Percentiles rank a stretch among this genome's conserved stretches.
Conservation (phyloP, 2,888 invertebrate genomes). For the Celastrina argiolus region DNA sequence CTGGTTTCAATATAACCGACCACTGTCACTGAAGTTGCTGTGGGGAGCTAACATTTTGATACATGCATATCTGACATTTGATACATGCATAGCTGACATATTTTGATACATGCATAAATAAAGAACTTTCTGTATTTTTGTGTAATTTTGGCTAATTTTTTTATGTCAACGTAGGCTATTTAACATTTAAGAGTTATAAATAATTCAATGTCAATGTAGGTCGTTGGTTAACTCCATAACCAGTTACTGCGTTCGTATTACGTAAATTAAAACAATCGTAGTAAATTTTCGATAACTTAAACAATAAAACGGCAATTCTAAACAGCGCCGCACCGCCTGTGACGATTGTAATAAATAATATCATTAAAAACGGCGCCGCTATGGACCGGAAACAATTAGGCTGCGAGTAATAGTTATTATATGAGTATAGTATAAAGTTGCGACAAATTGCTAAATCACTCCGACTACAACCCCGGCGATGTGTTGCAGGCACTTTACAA, state of each 20-base stretch:
- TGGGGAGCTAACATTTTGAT: too few relatives aligned
- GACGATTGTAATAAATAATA: slow-evolving; percentile 9
- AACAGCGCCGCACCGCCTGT: slow-evolving; percentile 6
- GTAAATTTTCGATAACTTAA: background rate
- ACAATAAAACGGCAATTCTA: slow-evolving; percentile 15
- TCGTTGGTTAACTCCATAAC: background rate
- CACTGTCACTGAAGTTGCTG: too few relatives aligned
- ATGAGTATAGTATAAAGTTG: too few relatives aligned
- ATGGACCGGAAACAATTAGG: slow-evolving; percentile 68
- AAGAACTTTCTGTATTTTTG: too few relatives aligned
- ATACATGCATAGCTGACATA: too few relatives aligned
- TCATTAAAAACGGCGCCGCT: slow-evolving; percentile 11
- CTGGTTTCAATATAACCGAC: too few relatives aligned
- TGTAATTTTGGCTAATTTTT: too few relatives aligned
- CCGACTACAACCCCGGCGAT: slow-evolving; percentile 66
- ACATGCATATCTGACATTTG: too few relatives aligned
- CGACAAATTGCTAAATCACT: slow-evolving; percentile 54
- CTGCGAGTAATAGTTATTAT: slow-evolving; percentile 57
- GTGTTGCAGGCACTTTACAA: slow-evolving; percentile 69
- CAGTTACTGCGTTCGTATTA: background rate
- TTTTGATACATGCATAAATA: too few relatives aligned
- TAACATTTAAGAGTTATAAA: too few relatives aligned
- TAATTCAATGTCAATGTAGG: too few relatives aligned
- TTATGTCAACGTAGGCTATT: too few relatives aligned
- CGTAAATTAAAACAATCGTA: background rate